A percentile compares a stretch with the other conserved stretches of the same genome.
These are phyloP conservation scores for Charanyca ferruginea DNA, from an alignment of 2,888 invertebrate genomes.

Conservation along the genomic window DNA sequence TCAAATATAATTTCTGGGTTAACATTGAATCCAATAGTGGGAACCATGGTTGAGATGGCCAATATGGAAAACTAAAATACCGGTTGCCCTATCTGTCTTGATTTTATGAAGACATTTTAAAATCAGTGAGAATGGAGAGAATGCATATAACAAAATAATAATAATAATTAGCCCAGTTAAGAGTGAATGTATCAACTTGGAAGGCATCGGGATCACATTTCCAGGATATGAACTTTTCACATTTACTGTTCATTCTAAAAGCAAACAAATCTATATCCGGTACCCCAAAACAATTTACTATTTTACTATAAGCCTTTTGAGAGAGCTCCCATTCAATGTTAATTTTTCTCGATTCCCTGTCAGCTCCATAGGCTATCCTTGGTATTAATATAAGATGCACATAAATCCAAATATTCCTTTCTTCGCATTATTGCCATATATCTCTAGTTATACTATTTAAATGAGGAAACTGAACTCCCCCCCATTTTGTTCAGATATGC, in stretches of 20 bases:
- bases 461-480: not conserved
- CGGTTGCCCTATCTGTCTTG: not conserved
- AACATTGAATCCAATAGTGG: not conserved
- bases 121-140: not conserved
- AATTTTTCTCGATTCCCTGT: not conserved
- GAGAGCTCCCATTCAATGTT: slow-evolving; percentile 12
- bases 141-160: slow-evolving; percentile 9
- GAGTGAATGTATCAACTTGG: slow-evolving; percentile 1
- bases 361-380: slow-evolving; percentile 1
- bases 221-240: slow-evolving; percentile 3
- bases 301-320: not conserved
- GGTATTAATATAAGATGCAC: slow-evolving; percentile 1
- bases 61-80: slow-evolving; percentile 4
- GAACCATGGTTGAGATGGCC: slow-evolving; percentile 11
- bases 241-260: slow-evolving; percentile 2
- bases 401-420: not conserved
- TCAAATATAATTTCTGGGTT: not conserved
- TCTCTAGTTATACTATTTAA: not conserved
- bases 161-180: not conserved
- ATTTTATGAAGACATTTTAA: slow-evolving; percentile 9
- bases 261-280: slow-evolving; percentile 6
- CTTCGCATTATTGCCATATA: slow-evolving; percentile 1
- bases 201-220: not conserved
- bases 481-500: slow-evolving; percentile 8
- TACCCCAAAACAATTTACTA: not conserved